Base-by-base conservation (phyloP, 2,113 vertebrate species). In the Thermophis baileyi region DNA sequence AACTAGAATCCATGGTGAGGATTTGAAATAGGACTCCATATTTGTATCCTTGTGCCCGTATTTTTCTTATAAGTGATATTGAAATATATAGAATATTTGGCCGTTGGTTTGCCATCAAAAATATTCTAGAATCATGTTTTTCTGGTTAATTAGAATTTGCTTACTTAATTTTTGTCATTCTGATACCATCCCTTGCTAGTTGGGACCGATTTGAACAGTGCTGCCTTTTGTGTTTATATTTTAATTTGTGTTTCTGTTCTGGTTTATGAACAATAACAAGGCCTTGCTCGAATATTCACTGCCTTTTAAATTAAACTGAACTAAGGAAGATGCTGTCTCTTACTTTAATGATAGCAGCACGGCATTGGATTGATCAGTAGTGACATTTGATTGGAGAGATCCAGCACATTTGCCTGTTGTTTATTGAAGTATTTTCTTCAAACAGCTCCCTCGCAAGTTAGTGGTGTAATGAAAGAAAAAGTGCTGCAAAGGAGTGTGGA, bases 391-490 rank as follows among this genome's bases (percentile, higher is more conserved):
- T 97, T 97, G 94, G 96, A 97, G 94, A 95, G 95, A 96, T 97
- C 96, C 96, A 95, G 94, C 95, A 95, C 96, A 97, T 97, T 97
- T 97, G 90, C 95, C 97, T 95, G 94, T 95, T 97, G 96, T 97
- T 98, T 97, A 97, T 98, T 97, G 98, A 98, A 96, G 92, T 95
- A 89, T 97, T 97, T 98, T 97, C 95, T 98, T 98, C 96, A 97
- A 98, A 98, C 97, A 99, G 99, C 99, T 97, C 99, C 99, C 86
- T 99, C 99, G 20, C 99, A 99, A 98, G 99, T 99, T 98, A 99
- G 99, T 35, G 98, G 99, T 90, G 98, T 99, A 96, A 99, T 98
- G 98, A 99, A 99, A 97, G 98, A 99, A 95, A 98, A 98, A 90
- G 99, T 99, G 94, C 98, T 99, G 96, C 98, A 99, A 98, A 98